These are phyloP conservation scores for Stenchaetothrips biformis DNA, from an alignment of 2,888 invertebrate genomes.

Conservation along the genomic window DNA sequence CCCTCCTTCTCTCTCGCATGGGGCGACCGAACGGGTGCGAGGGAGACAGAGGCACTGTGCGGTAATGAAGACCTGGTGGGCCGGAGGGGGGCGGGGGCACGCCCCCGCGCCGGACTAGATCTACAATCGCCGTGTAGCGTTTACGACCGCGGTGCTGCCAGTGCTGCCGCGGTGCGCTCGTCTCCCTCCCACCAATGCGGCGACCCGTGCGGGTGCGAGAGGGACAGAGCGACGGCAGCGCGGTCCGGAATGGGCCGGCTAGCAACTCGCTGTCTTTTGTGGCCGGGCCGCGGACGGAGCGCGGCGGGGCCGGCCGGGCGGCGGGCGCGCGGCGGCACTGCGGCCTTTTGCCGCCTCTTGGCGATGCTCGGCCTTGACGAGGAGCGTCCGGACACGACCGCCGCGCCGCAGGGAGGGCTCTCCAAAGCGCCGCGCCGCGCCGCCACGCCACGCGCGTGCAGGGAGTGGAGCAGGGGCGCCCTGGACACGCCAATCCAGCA, in stretches of 20 bases:
- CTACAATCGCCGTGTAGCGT: no score
- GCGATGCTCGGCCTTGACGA: not conserved
- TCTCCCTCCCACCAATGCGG: no score
- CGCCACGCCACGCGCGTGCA: not conserved
- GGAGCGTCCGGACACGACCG: not conserved
- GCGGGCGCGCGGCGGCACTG: not conserved
- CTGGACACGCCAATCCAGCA: not conserved
- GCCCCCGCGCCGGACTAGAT: no score
- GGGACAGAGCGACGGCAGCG: not conserved
- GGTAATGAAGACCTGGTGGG: no score
- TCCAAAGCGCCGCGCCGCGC: not conserved
- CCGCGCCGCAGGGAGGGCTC: not conserved
- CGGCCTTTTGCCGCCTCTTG: not conserved
- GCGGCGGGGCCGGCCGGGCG: not conserved
- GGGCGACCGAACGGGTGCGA: no score
- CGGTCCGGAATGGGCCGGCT: not conserved
- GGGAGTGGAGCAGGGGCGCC: no score
- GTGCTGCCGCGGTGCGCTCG: no score
- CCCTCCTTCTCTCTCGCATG: no score
- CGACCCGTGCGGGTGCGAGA: no score
- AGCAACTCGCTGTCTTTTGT: not conserved
- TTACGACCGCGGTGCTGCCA: no score
- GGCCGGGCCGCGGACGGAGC: not conserved
- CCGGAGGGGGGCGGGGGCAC: no score
- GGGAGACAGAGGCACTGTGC: no score